These are phyloP conservation scores for Sebastes miniatus DNA, from an alignment of 2,797 vertebrate genomes.

Conservation along the genomic window DNA sequence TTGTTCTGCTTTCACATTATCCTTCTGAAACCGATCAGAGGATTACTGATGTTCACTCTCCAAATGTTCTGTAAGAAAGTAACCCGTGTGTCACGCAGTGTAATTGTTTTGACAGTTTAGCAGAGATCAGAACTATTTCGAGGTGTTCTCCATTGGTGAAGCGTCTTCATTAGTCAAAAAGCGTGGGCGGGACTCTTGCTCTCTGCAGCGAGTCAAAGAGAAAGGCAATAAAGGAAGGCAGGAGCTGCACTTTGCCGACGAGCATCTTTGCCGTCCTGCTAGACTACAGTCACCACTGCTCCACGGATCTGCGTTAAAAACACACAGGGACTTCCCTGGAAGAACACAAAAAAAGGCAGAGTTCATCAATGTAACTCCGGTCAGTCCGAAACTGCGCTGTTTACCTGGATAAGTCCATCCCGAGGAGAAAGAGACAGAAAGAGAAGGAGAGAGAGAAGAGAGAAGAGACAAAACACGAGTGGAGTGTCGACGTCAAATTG, in stretches of 20 bases:
- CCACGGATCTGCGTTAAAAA: conserved; percentile 66
- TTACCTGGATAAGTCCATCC: conserved; percentile 82
- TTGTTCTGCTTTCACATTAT: conserved; percentile 5
- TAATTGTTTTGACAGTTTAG: conserved; percentile 61
- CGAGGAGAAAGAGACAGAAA: conserved; percentile 47
- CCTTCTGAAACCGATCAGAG: not conserved
- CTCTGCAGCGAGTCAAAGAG: conserved; percentile 78
- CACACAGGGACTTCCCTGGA: conserved; percentile 58
- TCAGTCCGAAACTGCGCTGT: conserved; percentile 69
- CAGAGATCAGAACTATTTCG: conserved; percentile 59
- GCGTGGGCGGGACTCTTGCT: conserved; percentile 83
- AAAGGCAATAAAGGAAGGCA: conserved; percentile 79
- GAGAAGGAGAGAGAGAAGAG: conserved; percentile 19
- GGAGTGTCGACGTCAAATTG: conserved; percentile 61
- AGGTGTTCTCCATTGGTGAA: conserved; percentile 77
- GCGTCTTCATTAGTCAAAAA: conserved; percentile 83
- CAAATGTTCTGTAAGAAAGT: not conserved
- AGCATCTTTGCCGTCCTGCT: conserved; percentile 78
- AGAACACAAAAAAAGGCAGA: conserved; percentile 41
- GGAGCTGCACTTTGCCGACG: conserved; percentile 82
- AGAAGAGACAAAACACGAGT: conserved; percentile 34
- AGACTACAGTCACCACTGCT: conserved; percentile 61
- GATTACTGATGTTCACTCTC: not conserved
- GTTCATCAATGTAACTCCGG: conserved; percentile 75
- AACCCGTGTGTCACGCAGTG: not conserved